These are phyloP conservation scores for Hydrolagus affinis DNA, from an alignment of 2,113 vertebrate genomes.

Conservation along the genomic window DNA sequence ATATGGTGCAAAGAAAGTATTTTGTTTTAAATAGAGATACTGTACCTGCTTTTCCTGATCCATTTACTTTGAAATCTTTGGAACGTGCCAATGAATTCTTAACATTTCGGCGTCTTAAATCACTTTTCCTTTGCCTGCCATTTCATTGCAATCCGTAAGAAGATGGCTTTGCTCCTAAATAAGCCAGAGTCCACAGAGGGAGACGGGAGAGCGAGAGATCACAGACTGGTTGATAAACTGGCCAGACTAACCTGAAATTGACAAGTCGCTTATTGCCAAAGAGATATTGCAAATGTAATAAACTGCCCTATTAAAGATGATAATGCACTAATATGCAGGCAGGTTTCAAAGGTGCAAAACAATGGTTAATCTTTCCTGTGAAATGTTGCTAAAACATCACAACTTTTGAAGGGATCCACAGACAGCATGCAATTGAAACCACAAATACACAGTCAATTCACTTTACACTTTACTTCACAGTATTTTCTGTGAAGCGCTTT, in stretches of 20 bases:
- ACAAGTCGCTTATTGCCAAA: neutral
- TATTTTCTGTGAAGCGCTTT: too few relatives aligned
- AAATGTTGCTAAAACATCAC: neutral
- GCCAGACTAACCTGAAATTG: neutral
- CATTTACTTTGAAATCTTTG: neutral
- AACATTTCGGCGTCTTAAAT: neutral
- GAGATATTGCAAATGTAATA: slow-evolving; percentile 8
- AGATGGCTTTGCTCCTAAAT: neutral
- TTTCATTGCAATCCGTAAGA: neutral
- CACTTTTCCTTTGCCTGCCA: neutral
- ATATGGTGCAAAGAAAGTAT: neutral
- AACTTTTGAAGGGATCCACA: neutral
- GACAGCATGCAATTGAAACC: neutral
- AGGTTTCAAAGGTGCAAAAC: neutral
- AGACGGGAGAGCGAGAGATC: neutral
- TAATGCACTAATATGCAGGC: neutral
- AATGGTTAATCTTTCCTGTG: neutral
- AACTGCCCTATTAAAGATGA: neutral
- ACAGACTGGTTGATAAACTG: neutral
- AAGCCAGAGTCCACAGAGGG: neutral
- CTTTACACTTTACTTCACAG: too few relatives aligned
- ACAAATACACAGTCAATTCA: too few relatives aligned
- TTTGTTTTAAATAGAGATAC: neutral
- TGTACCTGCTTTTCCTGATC: neutral
- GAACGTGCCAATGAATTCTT: neutral